Conservation (phyloP, 1,140 invertebrate species). For the Caenorhabditis brenneri region DNA sequence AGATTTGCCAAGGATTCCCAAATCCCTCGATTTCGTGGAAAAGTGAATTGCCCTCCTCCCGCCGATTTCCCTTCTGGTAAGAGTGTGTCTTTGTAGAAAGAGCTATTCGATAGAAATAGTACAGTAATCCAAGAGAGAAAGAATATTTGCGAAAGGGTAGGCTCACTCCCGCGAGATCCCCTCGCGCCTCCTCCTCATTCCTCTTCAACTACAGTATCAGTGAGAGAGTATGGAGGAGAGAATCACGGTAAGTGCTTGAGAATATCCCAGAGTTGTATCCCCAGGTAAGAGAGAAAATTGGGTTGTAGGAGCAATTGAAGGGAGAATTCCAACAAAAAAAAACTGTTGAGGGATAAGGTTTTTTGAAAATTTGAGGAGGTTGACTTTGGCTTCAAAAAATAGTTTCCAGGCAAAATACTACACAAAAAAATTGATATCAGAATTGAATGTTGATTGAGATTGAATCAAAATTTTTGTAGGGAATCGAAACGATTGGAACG, state of each 20-base stretch:
- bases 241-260: not conserved
- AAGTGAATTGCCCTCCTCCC: not conserved
- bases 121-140: not conserved
- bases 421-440: too few relatives aligned
- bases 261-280: not conserved
- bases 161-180: not conserved
- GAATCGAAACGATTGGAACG: too few relatives aligned
- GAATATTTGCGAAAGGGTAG: constrained; percentile 36
- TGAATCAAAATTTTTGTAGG: too few relatives aligned
- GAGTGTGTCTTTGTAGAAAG: constrained; percentile 16
- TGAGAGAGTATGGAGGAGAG: not conserved
- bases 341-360: not conserved
- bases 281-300: not conserved
- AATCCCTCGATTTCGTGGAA: not conserved
- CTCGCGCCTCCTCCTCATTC: not conserved
- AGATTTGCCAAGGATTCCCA: not conserved
- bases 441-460: too few relatives aligned
- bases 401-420: too few relatives aligned
- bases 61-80: not conserved
- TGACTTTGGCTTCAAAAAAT: too few relatives aligned
- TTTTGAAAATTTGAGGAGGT: not conserved
- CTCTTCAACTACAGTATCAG: constrained; percentile 39
- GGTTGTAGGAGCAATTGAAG: not conserved
- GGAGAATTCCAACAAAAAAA: too few relatives aligned
- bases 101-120: not conserved